These are phyloP conservation scores for Rafetus swinhoei DNA, from an alignment of 2,113 vertebrate species.

Conservation along the genomic window DNA sequence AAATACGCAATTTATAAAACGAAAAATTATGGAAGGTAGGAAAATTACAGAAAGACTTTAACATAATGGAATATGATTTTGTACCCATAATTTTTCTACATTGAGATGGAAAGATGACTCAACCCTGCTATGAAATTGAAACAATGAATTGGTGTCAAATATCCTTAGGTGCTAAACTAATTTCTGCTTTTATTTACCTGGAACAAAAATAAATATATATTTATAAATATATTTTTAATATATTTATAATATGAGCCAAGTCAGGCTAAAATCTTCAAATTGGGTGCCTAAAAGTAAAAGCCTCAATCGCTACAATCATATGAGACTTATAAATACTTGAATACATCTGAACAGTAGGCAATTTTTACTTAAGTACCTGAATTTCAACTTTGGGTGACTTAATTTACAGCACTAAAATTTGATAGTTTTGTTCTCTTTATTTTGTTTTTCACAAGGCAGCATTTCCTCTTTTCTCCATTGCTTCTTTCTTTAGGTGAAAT, in stretches of 20 bases:
- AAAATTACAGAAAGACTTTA: not conserved
- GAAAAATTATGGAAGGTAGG: not conserved
- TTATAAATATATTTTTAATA: not conserved
- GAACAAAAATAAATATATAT: not conserved
- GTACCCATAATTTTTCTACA: not conserved
- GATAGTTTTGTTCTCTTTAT: not conserved
- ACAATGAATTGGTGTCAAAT: not conserved
- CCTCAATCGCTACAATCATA: not conserved
- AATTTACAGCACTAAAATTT: not conserved
- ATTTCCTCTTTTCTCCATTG: not conserved
- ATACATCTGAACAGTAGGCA: not conserved
- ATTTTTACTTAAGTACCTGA: not conserved
- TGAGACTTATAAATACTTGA: not conserved
- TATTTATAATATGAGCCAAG: not conserved
- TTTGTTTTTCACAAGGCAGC: not conserved
- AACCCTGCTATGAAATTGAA: not conserved
- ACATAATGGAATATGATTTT: not conserved
- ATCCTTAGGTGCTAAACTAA: not conserved
- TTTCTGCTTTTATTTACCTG: not conserved
- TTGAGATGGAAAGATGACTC: not conserved
- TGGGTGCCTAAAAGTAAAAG: not conserved
- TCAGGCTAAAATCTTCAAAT: not conserved
- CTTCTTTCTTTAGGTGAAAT: not conserved
- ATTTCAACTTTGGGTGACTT: not conserved
- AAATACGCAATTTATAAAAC: not conserved